Base-by-base conservation (phyloP, 2,797 vertebrate genomes). In the Propithecus perrieri region DNA sequence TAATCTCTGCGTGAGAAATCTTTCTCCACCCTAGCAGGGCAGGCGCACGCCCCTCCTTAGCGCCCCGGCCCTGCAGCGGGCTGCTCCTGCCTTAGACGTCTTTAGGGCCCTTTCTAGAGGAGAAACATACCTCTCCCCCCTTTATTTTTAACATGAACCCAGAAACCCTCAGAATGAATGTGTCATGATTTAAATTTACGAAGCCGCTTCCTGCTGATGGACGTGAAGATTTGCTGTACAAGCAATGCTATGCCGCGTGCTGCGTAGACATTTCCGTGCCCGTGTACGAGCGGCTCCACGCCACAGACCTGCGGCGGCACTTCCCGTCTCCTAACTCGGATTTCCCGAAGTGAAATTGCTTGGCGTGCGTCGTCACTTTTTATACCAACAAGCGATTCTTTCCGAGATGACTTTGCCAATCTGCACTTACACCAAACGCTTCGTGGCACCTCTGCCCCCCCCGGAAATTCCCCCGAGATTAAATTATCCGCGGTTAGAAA, bases 181-280 rank as follows among this genome's bases (percentile, higher is more conserved):
- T 2, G 0, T 33, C 10, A 0, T 11, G 0, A 4, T 10, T 50
- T 7, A 28, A 12, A 4, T 55, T 4, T 1, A 0, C 0, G 24
- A 15, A 15, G 78, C 33, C 0, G 5, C 14, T 13, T 22, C 80
- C 22, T 5, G 43, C 1, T 9, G 22, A 7, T 10, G n/a, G n/a
- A 4, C 0, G 0, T 7, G 0, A 7, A 4, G 63, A 13, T 26
- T 17, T 18, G 26, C 2, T 0, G 2, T 4, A 0, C 1, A 10
- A 14, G 59, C 59, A 11, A 13, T 13, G 3, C 48, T 0, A 0
- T 0, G 1, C 55, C 11, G 24, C 28, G 24, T 2, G 15, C 5
- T 4, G 59, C 41, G 15, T 24, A 0, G 10, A 8, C 28, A 0
- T 22, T 11, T 13, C 15, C 8, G 28, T 4, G 50, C 35, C 11